Evolutionary conservation across 2,888 invertebrate species (phyloP).

Genomic region (Cerastis rubricosa): DNA sequence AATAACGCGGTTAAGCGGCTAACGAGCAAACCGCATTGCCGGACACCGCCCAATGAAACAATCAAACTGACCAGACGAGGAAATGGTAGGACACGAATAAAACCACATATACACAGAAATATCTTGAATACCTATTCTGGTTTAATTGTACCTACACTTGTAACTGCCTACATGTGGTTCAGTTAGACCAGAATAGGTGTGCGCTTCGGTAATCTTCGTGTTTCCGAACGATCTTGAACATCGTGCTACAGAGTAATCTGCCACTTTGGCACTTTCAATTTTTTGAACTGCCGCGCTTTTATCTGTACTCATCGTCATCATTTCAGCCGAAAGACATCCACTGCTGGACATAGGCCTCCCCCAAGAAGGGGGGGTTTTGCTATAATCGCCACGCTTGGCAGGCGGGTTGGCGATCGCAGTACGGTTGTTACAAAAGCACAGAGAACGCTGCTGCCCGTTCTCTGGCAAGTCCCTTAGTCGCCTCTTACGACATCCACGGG

Average conservation of each 20-base stretch:
- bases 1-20: slow-evolving; percentile 20
- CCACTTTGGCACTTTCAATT: no score
- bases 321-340: no score
- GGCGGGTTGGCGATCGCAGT: no score
- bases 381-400: no score
- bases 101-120: neutral
- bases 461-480: no score
- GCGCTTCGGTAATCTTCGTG: neutral
- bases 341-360: no score
- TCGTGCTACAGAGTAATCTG: neutral
- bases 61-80: slow-evolving; percentile 13
- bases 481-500: no score
- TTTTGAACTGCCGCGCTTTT: neutral
- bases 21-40: slow-evolving; percentile 20
- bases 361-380: no score
- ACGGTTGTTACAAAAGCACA: no score
- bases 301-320: no score
- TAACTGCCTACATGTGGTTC: neutral
- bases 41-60: slow-evolving; percentile 24
- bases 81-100: neutral
- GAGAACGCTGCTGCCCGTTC: no score
- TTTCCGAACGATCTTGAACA: neutral
- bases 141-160: neutral
- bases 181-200: neutral
- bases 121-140: neutral